Base-by-base conservation (phyloP, 1,140 invertebrate species). In the Anoplolepis gracilipes region DNA sequence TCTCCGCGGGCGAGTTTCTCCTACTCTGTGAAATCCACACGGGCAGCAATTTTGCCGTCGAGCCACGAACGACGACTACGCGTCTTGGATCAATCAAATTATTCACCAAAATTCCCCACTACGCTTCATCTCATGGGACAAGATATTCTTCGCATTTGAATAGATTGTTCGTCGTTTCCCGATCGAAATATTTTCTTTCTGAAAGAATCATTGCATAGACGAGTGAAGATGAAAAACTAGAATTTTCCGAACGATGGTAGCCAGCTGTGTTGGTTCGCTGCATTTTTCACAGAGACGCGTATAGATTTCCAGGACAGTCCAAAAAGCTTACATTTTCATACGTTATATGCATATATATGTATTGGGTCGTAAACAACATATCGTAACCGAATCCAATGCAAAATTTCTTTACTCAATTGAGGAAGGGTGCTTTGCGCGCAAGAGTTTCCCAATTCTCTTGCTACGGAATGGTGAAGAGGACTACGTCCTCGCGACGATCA, bases 1-100 rank as follows among this genome's bases (percentile, higher is more conserved):
- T 90, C 86, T 33, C 36, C 86, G 77, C 46, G 81, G 84, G 57
- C 67, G 78, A 89, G 84, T 86, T 82, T 77, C 33, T 79, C 53
- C 69, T 22, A 57, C 84, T 36, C 53, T 3, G 28, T 59, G 87
- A 73, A 84, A 86, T 36, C 72, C 28, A 69, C 53, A 64, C 88
- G 59, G 25, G 55, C 77, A 49, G 76, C 30, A 72, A 30, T 64
- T 59, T 55, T 85, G 88, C 64, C 85, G 85, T 81, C 85, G 70
- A 88, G 57, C 84, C 69, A 70, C 55, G 49, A 84, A 84, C 59
- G 59, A 81, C 57, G 70, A 79, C 76, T 55, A 59, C 73, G 42
- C 78, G 53, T 85, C 69, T 61, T 19, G 64, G 65, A 49, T 65
- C 81, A 65, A 70, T 69, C 79, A 57, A 90, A 89, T 90, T 87